Conservation (phyloP, 2,888 invertebrate genomes). For the Apamea crenata region DNA sequence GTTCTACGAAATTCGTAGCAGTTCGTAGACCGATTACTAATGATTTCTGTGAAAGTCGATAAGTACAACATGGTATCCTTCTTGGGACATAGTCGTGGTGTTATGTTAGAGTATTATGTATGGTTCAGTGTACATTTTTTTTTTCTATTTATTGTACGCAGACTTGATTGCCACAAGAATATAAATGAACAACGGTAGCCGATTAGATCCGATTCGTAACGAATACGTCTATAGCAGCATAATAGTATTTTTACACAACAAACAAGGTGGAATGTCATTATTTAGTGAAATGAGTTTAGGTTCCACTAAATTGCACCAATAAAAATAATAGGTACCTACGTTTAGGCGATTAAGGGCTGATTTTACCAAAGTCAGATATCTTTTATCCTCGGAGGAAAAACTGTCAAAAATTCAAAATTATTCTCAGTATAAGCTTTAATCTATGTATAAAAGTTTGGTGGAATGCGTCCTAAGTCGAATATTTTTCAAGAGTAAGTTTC, state of each 20-base stretch:
- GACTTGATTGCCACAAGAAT: slow-evolving; percentile 8
- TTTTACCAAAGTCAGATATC: no score
- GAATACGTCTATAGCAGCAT: background rate
- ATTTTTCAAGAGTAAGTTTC: background rate
- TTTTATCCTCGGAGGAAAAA: no score
- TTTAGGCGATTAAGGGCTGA: background rate
- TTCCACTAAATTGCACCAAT: background rate
- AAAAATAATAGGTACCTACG: background rate
- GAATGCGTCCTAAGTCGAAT: background rate
- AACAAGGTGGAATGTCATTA: background rate
- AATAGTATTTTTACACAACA: slow-evolving; percentile 4
- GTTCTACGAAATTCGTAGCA: slow-evolving; percentile 63
- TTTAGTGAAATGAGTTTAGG: background rate
- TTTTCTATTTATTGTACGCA: background rate
- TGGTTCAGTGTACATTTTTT: background rate
- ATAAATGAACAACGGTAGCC: slow-evolving; percentile 16
- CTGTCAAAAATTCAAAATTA: no score
- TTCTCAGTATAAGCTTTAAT: no score
- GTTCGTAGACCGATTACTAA: slow-evolving; percentile 52
- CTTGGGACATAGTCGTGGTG: background rate
- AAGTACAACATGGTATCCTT: slow-evolving; percentile 5
- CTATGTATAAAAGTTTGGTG: no score
- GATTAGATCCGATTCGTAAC: slow-evolving; percentile 16
- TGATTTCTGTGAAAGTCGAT: slow-evolving; percentile 38
- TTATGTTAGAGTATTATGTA: background rate